phyloP scores from a whole-genome alignment of 2,797 vertebrate genomes.

The Esox lucius region DNA sequence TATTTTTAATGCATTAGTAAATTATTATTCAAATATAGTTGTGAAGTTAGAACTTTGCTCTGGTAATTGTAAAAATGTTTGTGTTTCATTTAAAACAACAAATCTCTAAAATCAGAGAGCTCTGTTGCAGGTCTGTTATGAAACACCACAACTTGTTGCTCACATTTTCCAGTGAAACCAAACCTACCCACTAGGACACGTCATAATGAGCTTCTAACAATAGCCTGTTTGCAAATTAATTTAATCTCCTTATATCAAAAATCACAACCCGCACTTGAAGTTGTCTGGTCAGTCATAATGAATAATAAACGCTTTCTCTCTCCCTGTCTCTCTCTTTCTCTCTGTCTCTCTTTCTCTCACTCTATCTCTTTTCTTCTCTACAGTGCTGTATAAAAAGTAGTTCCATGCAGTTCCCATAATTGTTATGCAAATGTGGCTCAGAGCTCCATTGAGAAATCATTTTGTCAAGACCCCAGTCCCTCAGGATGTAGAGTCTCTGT shows the following conservation, averaged over 20 bases:
- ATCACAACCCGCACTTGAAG: slow-evolving; percentile 37
- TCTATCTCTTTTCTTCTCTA: slow-evolving; percentile 52
- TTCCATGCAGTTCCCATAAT: slow-evolving; percentile 80
- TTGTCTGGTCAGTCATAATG: slow-evolving; percentile 42
- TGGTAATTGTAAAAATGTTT: too few species aligned
- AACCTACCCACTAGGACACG: background rate
- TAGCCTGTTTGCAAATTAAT: background rate
- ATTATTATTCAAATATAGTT: too few species aligned
- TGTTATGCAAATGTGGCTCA: slow-evolving; percentile 80
- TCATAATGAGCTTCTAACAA: background rate
- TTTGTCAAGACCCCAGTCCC: slow-evolving; percentile 76
- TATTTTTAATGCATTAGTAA: too few species aligned
- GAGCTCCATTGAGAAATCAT: slow-evolving; percentile 81
- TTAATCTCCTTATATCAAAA: slow-evolving; percentile 9
- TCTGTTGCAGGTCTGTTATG: too few species aligned
- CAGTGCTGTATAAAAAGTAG: slow-evolving; percentile 71
- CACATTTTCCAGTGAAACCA: background rate
- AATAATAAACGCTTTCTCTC: slow-evolving; percentile 48
- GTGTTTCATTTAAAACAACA: too few species aligned
- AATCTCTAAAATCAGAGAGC: too few species aligned
- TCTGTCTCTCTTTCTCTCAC: slow-evolving; percentile 29
- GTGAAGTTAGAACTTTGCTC: too few species aligned
- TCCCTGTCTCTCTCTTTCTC: slow-evolving; percentile 53
- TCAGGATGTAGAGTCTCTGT: slow-evolving; percentile 66
- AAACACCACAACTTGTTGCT: too few species aligned